Conservation (phyloP, 2,797 vertebrate species). For the Darevskia mixta region DNA sequence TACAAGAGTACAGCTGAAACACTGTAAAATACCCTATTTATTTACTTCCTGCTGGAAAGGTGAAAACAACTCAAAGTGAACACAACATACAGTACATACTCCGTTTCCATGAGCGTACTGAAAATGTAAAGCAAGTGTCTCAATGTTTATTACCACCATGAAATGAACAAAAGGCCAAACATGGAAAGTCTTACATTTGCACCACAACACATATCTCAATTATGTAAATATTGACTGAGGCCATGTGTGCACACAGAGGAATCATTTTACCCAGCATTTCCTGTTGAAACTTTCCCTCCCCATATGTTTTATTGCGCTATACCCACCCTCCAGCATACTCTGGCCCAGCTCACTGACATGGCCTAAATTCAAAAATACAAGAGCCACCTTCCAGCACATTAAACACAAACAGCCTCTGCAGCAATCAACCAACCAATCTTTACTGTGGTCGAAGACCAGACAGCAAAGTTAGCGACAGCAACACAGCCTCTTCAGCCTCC, state of each 20-base stretch:
- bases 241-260: background rate
- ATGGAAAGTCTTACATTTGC: background rate
- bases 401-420: background rate
- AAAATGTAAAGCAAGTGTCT: background rate
- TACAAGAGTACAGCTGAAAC: background rate
- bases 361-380: background rate
- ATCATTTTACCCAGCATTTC: background rate
- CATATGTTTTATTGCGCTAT: background rate
- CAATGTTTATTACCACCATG: background rate
- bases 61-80: background rate
- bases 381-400: background rate
- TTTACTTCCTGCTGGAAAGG: conserved; percentile 38
- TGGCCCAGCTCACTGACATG: background rate
- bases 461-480: no score
- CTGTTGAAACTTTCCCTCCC: background rate
- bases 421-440: background rate
- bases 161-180: background rate
- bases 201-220: background rate
- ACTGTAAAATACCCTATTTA: background rate
- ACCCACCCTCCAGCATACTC: background rate
- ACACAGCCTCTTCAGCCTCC: background rate
- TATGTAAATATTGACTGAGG: conserved; percentile 1
- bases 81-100: conserved; percentile 44
- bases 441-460: no score
- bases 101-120: conserved; percentile 9